Base-by-base conservation (phyloP, 2,888 invertebrate species). In the Aphodius granarius region DNA sequence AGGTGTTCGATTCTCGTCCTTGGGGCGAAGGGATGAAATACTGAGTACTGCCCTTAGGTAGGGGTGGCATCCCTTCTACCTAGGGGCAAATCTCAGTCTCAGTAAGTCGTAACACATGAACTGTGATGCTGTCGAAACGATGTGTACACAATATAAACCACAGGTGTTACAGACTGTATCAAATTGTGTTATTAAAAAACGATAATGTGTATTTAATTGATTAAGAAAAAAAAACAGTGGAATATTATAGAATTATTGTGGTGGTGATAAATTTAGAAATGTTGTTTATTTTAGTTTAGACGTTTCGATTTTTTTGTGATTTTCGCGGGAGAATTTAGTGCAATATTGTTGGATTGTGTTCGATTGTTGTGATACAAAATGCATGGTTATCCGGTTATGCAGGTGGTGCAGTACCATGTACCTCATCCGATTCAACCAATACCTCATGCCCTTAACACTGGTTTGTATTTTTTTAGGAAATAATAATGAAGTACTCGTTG, bases 371-470 rank as follows among this genome's bases (percentile, higher is more conserved):
- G 63, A 65, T 23, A 17, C 19, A 79, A 83, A 81, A 91, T 91
- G 91, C 91, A 91, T 82, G 91, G 91, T 75, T 91, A 90, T 87
- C 91, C 91, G 74, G 91, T 91, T 78, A 91, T 92, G 91, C 92
- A 91, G 88, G 90, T 92, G 79, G 88, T 92, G 75, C 91, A 92
- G 81, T 92, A 92, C 84, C 90, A 91, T 85, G 90, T 91, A 81
- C 90, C 90, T 81, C 88, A 89, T 80, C 63, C 85, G 13, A 81
- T 86, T 77, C 85, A 84, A 79, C 84, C 86, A 21, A 82, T 85
- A 76, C 85, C 86, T 17, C 82, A 84, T 70, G 75, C 79, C 75
- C 78, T 85, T 70, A 83, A 84, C 66, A 83, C 83, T 80, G 83
- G 84, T 78, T 76, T 23, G 74, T 77, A 76, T n/a, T 19, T 68